These are phyloP conservation scores for Rhinella marina DNA, from an alignment of 2,797 vertebrate species.

Conservation along the genomic window DNA sequence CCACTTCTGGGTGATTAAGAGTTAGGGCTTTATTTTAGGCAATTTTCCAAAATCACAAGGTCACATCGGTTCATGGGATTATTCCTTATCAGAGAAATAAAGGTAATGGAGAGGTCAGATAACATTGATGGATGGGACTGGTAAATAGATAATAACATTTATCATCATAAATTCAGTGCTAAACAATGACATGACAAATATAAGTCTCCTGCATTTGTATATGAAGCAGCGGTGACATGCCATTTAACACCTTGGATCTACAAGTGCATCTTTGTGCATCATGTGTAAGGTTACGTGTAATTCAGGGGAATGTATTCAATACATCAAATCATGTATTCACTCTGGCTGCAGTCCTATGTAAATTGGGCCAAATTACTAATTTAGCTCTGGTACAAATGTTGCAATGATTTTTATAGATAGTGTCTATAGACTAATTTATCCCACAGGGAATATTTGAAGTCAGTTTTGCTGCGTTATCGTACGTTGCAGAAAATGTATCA, in stretches of 20 bases:
- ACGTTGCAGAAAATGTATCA: too few relatives aligned
- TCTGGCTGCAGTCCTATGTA: too few relatives aligned
- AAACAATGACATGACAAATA: not conserved
- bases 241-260: not conserved
- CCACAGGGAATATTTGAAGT: too few relatives aligned
- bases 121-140: not conserved
- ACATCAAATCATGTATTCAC: too few relatives aligned
- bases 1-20: conserved; percentile 2
- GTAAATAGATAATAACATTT: not conserved
- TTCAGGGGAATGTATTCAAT: too few relatives aligned
- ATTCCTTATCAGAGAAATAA: not conserved
- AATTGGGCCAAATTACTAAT: too few relatives aligned
- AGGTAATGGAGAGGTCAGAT: not conserved
- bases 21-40: not conserved
- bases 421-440: too few relatives aligned
- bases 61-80: not conserved
- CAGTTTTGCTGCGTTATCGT: too few relatives aligned
- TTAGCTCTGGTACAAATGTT: too few relatives aligned
- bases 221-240: not conserved
- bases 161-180: not conserved
- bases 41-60: conserved; percentile 30
- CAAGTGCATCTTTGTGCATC: too few relatives aligned
- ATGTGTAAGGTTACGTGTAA: too few relatives aligned
- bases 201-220: not conserved
- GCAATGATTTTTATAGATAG: too few relatives aligned